Evolutionary conservation across 2,888 invertebrate species (phyloP), one percentile per base, ranked within the genome.

Genomic region (Lycia hirtaria): DNA sequence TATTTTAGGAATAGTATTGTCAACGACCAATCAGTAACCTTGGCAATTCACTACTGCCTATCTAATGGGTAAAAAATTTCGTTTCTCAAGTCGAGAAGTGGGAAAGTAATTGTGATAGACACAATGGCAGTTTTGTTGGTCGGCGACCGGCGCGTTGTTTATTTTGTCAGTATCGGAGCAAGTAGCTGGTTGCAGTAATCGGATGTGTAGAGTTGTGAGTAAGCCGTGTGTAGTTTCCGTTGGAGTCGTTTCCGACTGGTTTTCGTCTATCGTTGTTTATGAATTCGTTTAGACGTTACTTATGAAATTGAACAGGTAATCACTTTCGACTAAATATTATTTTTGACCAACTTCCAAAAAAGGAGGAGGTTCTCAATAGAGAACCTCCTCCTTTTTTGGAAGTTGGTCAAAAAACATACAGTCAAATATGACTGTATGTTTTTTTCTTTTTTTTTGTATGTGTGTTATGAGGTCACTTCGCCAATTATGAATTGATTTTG

Each of bases 51-150:
- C 45, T 41, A 64, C 65, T 56, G 58, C 45, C 57, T 44, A 52
- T 56, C 55, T 40, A 62, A 48, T 60, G 56, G 44, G 38, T 41
- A 19, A 49, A 57, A 52, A 58, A 47, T 26, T 43, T 41, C 40
- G 57, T 64, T 62, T 59, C 64, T 44, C 40, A 62, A 65, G 56
- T 32, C 38, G n/a, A 35, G 37, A 60, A 62, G 55, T 54, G 55
- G 44, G 62, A 62, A 62, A 62, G 62, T 57, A 43, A 50, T 58
- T 60, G 64, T 62, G 38, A 24, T 49, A 47, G 33, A 41, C 47
- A 64, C 64, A 65, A 65, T 60, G 40, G 50, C 43, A 45, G 45
- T 55, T 60, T 65, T 57, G 60, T 60, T 60, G 53, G 26, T 17
- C 10, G 41, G 22, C 24, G 38, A 55, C 24, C 3, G 55, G 22